Evolutionary conservation across 2,797 vertebrate genomes (phyloP), one percentile per base, ranked within the genome.

Genomic region (Enteromius unitaeniatus): DNA sequence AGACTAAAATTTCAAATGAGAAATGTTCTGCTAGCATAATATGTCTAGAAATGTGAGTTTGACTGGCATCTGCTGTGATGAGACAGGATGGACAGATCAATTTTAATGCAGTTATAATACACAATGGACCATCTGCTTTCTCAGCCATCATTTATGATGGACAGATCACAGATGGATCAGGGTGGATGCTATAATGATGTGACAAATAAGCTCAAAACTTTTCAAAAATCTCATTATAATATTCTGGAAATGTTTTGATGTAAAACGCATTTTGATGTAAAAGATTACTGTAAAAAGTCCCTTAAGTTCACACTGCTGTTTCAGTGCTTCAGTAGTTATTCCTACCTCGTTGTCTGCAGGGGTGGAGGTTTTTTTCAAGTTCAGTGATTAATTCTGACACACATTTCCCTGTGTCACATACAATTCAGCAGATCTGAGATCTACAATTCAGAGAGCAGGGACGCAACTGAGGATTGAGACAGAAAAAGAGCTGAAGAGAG

Each of bases 361-460:
- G 64, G 19, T 42, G 42, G 72, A 83, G 64, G 64, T 81, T 85
- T 51, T 72, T 80, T 81, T 51, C 51, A 72, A 58, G 75, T 76
- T 19, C 55, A 62, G 69, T 68, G 51, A 87, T 72, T 87, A 83
- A 80, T 86, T 70, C 42, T 78, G 79, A 84, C 82, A 82, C 37
- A 53, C 55, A 79, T 79, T 89, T 85, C 72, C 86, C 69, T 80
- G 85, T 83, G 79, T 85, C 85, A 79, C 72, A 83, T 60, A 83
- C 70, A 84, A 75, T 87, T 85, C 76, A 79, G 69, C 49, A 45
- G 69, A 70, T 84, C 26, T 60, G 0, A 60, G 86, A 75, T 19
- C n/a, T n/a, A n/a, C n/a, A n/a, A n/a, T n/a, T n/a, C 1, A 78
- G 73, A 31, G 10, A 85, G 75, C 47, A 42, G 81, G 81, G 14